Evolutionary conservation across 2,113 vertebrate species (phyloP), one percentile per base, ranked within the genome.

Genomic region (Sceloporus undulatus): DNA sequence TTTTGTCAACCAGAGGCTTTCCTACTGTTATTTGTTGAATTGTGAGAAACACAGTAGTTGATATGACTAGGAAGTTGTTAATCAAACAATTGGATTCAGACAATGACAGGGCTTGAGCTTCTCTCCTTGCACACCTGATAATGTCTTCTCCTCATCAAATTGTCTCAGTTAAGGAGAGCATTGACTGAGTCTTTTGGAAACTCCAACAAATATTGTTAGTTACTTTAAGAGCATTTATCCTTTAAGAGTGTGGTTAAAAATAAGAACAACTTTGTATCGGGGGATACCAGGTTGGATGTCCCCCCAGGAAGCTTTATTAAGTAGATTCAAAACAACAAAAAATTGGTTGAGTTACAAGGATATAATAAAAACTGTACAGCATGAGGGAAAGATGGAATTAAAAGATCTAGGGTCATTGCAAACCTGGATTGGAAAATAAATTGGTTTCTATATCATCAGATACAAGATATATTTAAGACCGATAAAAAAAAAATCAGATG

Each of bases 141-240:
- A 52, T 56, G 23, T 52, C 25, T 38, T 23, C 40, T 65, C 34
- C 54, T 90, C 85, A 84, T 90, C 82, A 90, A 85, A 71, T 65
- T 80, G 54, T 77, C 79, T 90, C 59, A 79, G 9, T 34, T 89
- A 87, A 91, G 75, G 42, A 92, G 54, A 87, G 66, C 34, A 62
- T 79, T 90, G 75, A 71, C 68, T 9, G 34, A 62, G 29, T 85
- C 87, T 87, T 71, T 76, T 40, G 66, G 2, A 52, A 66, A 4
- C 14, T 59, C 9, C 56, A 59, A 59, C 56, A 59, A 59, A 14
- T 10, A 59, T 59, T 59, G 66, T 0, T 79, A 1, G n/a, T 10
- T 34, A 59, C 8, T 79, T 14, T 13, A 68, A 76, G 42, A 59
- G 14, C 34, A 59, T 52, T 1, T 79, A 38, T 8, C 34, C 62